Evolutionary conservation across 1,140 invertebrate genomes (phyloP).

Genomic region (Wasmannia auropunctata): DNA sequence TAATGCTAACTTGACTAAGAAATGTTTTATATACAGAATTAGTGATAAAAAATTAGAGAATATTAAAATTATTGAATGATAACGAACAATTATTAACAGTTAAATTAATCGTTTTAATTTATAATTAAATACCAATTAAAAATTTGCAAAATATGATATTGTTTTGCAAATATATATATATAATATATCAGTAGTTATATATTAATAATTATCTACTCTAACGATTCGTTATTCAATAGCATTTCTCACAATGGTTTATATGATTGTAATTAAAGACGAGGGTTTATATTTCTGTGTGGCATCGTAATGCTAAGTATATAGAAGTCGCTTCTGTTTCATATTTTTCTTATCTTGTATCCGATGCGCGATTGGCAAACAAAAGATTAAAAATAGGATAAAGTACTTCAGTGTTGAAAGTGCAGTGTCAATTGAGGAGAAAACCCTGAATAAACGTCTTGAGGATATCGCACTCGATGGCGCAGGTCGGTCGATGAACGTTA

Average conservation of each 20-base stretch:
- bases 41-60: background rate
- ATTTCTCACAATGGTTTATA: background rate
- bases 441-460: background rate
- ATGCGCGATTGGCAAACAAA: background rate
- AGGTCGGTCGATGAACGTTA: background rate
- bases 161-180: background rate
- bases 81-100: background rate
- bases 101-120: background rate
- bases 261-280: background rate
- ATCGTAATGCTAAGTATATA: background rate
- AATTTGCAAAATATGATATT: background rate
- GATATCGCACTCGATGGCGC: background rate
- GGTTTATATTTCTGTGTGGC: background rate
- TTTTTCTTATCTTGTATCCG: background rate
- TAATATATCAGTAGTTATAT: background rate
- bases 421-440: slow-evolving; percentile 3
- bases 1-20: background rate
- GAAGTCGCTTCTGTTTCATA: background rate
- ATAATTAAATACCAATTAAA: background rate
- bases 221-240: background rate
- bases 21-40: background rate
- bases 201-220: background rate
- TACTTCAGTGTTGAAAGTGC: background rate
- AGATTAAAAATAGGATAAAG: slow-evolving; percentile 13
- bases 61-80: background rate